phyloP scores from a whole-genome alignment of 2,797 vertebrate genomes.

The Astyanax mexicanus region DNA sequence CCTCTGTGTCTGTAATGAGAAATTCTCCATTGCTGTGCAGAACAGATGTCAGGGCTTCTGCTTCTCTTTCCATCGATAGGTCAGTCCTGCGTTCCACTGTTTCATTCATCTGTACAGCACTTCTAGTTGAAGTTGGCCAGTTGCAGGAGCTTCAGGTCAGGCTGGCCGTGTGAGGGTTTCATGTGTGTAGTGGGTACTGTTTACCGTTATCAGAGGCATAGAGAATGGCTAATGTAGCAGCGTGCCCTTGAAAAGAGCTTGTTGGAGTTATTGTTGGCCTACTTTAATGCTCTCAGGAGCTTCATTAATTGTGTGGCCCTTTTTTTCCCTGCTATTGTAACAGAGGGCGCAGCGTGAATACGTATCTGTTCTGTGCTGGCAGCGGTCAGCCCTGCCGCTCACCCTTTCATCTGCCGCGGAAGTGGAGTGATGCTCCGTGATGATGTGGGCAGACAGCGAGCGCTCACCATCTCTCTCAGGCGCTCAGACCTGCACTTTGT shows the following conservation, averaged over 20 bases:
- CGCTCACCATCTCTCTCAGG: background rate
- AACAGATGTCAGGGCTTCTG: background rate
- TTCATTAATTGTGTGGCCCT: conserved; percentile 49
- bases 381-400: conserved; percentile 9
- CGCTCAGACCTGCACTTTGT: background rate
- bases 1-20: conserved; percentile 35
- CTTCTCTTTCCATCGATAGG: conserved; percentile 27
- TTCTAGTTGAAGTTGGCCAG: conserved; percentile 26
- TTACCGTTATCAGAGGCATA: conserved; percentile 44
- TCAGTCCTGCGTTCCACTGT: conserved; percentile 42
- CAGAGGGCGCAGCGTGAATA: conserved; percentile 17
- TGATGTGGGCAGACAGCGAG: conserved; percentile 34
- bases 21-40: conserved; percentile 12
- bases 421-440: conserved; percentile 27
- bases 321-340: conserved; percentile 44
- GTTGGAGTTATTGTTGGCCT: conserved; percentile 51
- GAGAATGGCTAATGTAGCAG: conserved; percentile 41
- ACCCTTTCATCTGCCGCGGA: conserved; percentile 42
- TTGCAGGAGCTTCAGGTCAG: conserved; percentile 31
- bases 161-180: conserved; percentile 27
- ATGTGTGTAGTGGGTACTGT: conserved; percentile 42
- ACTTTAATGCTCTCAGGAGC: conserved; percentile 52
- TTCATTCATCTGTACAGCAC: conserved; percentile 43
- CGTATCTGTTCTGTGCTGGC: conserved; percentile 31
- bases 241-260: conserved; percentile 47